Percentiles rank a stretch among this genome's conserved stretches.
phyloP scores from a whole-genome alignment of 2,797 vertebrate species.

The Percopsis omiscomaycus region DNA sequence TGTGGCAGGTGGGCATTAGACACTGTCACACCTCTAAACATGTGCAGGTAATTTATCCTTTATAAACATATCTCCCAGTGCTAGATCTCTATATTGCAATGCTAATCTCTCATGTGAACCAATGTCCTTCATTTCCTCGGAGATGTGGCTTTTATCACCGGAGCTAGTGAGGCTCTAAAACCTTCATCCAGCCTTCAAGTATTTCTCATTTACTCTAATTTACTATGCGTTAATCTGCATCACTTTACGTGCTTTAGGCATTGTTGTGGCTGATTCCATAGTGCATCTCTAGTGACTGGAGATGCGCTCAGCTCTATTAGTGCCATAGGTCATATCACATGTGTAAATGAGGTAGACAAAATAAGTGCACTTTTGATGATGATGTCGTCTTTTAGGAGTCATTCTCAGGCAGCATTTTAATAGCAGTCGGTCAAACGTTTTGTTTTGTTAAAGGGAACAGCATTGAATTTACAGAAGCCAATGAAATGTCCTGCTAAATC shows the following conservation, averaged over 20 bases:
- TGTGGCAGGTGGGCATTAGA: neutral
- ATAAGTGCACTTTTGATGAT: neutral
- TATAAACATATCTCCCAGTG: slow-evolving; percentile 9
- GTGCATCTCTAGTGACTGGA: slow-evolving; percentile 25
- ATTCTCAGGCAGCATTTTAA: slow-evolving; percentile 13
- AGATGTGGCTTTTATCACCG: slow-evolving; percentile 1
- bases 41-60: slow-evolving; percentile 18
- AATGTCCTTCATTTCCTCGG: neutral
- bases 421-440: no score
- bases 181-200: neutral
- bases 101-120: neutral
- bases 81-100: slow-evolving; percentile 5
- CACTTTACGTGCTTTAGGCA: neutral
- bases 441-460: neutral
- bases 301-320: slow-evolving; percentile 34
- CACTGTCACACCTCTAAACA: slow-evolving; percentile 18
- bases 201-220: neutral
- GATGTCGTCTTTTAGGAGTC: slow-evolving; percentile 8
- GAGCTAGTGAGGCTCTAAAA: slow-evolving; percentile 6
- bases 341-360: slow-evolving; percentile 19
- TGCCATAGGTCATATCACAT: slow-evolving; percentile 16
- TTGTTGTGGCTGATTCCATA: neutral
- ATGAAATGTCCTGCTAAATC: slow-evolving; percentile 29
- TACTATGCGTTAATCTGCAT: neutral
- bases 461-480: slow-evolving; percentile 7